phyloP scores from a whole-genome alignment of 2,888 invertebrate genomes.

The Xylocampa areola region DNA sequence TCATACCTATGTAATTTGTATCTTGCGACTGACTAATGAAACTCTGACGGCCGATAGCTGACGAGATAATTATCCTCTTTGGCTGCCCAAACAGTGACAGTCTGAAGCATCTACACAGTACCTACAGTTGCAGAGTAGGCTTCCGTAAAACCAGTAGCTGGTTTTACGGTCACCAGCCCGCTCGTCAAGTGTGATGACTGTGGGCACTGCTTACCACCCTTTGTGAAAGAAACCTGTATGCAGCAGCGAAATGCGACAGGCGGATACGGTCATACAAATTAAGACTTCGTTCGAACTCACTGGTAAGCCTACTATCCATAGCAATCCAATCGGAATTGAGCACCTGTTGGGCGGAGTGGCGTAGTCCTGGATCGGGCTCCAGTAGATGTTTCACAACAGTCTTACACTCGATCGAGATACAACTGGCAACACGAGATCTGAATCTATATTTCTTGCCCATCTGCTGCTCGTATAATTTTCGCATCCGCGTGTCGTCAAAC shows the following conservation, averaged over 20 bases:
- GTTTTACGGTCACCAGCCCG: background rate
- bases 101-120: no score
- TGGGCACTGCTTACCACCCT: background rate
- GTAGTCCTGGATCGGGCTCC: slow-evolving; percentile 91
- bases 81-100: background rate
- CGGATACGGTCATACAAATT: slow-evolving; percentile 22
- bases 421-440: slow-evolving; percentile 90
- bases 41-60: background rate
- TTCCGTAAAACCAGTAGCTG: background rate
- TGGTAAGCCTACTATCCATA: slow-evolving; percentile 91
- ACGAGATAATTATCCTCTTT: background rate
- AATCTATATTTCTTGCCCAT: slow-evolving; percentile 91
- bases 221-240: background rate
- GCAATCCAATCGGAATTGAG: slow-evolving; percentile 91
- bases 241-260: background rate
- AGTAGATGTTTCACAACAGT: slow-evolving; percentile 91
- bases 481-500: slow-evolving; percentile 94
- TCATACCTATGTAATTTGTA: background rate
- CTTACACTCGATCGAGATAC: slow-evolving; percentile 91
- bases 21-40: background rate
- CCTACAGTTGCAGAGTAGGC: no score
- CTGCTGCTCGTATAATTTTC: slow-evolving; percentile 91
- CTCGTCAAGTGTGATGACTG: background rate
- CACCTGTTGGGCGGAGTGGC: slow-evolving; percentile 90
- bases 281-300: slow-evolving; percentile 67